These are phyloP conservation scores for Nymphicus hollandicus DNA, from an alignment of 2,113 vertebrate species.

Conservation along the genomic window DNA sequence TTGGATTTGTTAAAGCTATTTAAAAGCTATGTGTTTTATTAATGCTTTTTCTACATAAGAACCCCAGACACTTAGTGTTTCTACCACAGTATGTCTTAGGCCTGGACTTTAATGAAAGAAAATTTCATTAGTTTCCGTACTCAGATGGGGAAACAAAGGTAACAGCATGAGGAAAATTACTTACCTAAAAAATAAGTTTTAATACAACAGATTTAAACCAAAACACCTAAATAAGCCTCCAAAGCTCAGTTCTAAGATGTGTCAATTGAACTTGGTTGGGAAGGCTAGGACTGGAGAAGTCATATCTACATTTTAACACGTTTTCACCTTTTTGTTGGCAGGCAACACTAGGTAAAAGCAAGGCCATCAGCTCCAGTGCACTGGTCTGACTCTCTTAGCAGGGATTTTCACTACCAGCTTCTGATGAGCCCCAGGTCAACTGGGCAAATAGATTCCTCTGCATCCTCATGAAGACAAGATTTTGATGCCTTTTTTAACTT, in stretches of 20 bases:
- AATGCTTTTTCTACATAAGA: neutral
- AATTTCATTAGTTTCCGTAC: neutral
- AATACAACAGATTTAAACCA: neutral
- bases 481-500: neutral
- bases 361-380: accelerated
- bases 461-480: neutral
- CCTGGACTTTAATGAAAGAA: neutral
- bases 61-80: neutral
- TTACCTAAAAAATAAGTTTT: neutral
- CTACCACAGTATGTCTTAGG: neutral
- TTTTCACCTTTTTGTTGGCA: neutral
- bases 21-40: neutral
- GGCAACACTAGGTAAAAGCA: neutral
- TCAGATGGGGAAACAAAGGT: neutral
- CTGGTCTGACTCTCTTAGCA: neutral
- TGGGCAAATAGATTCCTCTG: neutral
- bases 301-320: neutral
- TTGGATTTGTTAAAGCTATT: conserved; percentile 5
- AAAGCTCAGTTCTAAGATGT: neutral
- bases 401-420: neutral
- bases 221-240: neutral
- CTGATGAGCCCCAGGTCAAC: accelerated
- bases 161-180: neutral
- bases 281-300: neutral
- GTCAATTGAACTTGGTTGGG: neutral